Evolutionary conservation across 1,140 invertebrate species (phyloP).

Genomic region (Nilaparvata lugens): DNA sequence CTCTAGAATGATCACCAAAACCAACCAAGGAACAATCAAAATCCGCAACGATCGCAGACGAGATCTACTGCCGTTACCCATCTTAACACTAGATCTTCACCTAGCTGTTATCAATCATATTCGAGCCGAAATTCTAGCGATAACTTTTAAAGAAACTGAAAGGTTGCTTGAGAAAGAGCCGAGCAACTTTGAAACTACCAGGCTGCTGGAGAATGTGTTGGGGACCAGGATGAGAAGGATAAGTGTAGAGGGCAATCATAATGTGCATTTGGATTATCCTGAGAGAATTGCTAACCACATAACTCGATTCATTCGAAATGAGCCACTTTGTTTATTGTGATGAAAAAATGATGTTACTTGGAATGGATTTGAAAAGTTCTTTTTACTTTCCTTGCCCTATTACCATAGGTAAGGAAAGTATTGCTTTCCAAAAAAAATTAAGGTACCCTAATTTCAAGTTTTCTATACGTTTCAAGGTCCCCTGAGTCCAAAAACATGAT

Average conservation of each 20-base stretch:
- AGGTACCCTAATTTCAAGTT: too few species aligned
- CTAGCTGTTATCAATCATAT: conserved; percentile 19
- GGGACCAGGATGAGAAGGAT: conserved; percentile 29
- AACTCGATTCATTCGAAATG: conserved; percentile 33
- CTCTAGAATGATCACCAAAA: too few species aligned
- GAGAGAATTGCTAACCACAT: conserved; percentile 39
- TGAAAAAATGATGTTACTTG: too few species aligned
- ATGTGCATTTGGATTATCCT: conserved; percentile 51
- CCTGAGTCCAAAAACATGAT: too few species aligned
- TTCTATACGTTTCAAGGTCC: too few species aligned
- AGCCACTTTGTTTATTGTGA: too few species aligned
- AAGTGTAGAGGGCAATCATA: conserved; percentile 48
- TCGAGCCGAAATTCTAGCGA: conserved; percentile 29
- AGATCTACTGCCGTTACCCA: conserved; percentile 6
- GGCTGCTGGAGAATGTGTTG: conserved; percentile 23
- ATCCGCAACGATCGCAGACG: neutral
- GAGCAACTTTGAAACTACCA: conserved; percentile 27
- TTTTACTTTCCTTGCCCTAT: too few species aligned
- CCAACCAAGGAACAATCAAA: neutral
- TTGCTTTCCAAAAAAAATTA: too few species aligned
- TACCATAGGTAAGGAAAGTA: too few species aligned
- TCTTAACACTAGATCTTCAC: conserved; percentile 20
- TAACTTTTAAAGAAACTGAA: conserved; percentile 25
- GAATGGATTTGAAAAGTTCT: too few species aligned
- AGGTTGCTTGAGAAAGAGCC: conserved; percentile 12